Conservation (phyloP, 2,888 invertebrate species). For the Prenolepis imparis region DNA sequence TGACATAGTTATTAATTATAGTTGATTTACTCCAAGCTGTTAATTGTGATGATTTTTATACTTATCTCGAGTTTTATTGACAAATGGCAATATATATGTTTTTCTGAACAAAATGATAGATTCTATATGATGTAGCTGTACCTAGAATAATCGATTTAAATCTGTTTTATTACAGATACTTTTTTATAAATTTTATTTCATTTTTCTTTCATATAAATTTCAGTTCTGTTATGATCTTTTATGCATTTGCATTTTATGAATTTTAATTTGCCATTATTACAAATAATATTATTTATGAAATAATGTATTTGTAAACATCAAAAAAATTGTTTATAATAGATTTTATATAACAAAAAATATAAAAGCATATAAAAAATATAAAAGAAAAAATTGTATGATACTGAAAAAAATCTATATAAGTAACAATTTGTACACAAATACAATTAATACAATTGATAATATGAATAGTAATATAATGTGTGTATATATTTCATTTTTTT, state of each 20-base stretch:
- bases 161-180: not conserved
- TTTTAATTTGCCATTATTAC: not conserved
- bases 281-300: not conserved
- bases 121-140: not conserved
- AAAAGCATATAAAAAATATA: not conserved
- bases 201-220: not conserved
- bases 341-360: not conserved
- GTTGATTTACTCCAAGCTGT: not conserved
- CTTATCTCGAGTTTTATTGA: constrained; percentile 1
- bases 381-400: not conserved
- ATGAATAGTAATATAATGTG: not conserved
- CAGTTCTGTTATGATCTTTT: not conserved
- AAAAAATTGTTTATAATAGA: not conserved
- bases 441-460: not conserved
- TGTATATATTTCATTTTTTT: constrained; percentile 57
- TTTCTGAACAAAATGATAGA: not conserved
- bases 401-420: not conserved
- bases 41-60: not conserved
- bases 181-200: constrained; percentile 25
- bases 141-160: not conserved
- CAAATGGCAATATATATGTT: not conserved
- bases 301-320: not conserved
- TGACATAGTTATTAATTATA: not conserved
- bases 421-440: not conserved
- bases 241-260: not conserved